Evolutionary conservation across 1,140 invertebrate species (phyloP), one percentile per base, ranked within the genome.

Genomic region (Ceratitis capitata): DNA sequence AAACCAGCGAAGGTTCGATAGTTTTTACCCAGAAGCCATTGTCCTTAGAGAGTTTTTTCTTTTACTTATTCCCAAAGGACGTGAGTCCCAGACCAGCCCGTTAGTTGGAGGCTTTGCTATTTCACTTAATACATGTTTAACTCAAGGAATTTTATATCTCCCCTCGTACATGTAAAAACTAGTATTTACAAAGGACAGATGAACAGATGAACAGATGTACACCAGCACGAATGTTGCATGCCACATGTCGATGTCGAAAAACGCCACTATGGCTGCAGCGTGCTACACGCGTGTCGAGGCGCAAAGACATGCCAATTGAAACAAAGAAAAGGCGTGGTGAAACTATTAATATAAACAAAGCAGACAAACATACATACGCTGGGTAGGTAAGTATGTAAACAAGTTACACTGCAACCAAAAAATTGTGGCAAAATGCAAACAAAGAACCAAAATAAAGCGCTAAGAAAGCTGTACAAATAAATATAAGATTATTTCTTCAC

Each of bases 261-360:
- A 1, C 16, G 35, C 64, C 39, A 74, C 16, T 74, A 3, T 32
- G 14, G 32, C 26, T 35, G 29, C 32, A 32, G 19, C 14, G 61
- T 69, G 61, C 32, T 69, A 69, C n/a, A 78, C 39, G 69, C 69
- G 32, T 45, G 69, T 42, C 26, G 39, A 45, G 39, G 39, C 35
- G 39, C 35, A 78, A 78, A 78, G 4, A 45, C 23, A 53, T 26
- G 47, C 5, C 49, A 83, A 83, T 23, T 49, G 49, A 53, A 83
- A 83, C 47, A 83, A 83, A 83, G 82, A 49, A 83, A 53, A 51
- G 82, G 82, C 82, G 82, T 83, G 82, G 47, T 9, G 19, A n/a
- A 49, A 51, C 82, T 83, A 51, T 83, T 51, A 51, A 83, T 51
- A 83, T 83, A 29, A 83, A 82, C 42, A 47, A 78, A 82, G 47